These are phyloP conservation scores for Euthynnus affinis DNA, from an alignment of 2,797 vertebrate species.

Conservation along the genomic window DNA sequence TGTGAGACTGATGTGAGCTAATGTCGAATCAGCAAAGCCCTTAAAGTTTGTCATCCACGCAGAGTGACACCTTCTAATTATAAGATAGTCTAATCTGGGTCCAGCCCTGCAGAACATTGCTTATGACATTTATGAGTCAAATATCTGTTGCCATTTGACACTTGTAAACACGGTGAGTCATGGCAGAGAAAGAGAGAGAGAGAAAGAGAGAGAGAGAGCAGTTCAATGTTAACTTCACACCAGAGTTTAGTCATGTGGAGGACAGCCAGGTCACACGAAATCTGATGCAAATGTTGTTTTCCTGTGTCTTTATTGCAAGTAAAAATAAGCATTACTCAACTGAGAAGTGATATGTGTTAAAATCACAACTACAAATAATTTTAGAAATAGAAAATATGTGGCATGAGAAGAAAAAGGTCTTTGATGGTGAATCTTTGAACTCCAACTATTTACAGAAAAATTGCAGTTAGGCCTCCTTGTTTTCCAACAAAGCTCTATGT, in stretches of 20 bases:
- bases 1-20: neutral
- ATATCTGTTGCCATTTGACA: conserved; percentile 67
- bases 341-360: neutral
- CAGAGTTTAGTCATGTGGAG: conserved; percentile 17
- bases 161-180: conserved; percentile 79
- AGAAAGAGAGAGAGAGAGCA: neutral
- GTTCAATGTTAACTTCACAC: conserved; percentile 11
- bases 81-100: conserved; percentile 43
- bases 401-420: neutral
- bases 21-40: conserved; percentile 40
- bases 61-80: conserved; percentile 47
- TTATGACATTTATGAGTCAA: conserved; percentile 86
- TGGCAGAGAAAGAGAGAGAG: neutral
- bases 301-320: neutral
- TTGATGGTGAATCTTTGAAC: too few relatives aligned
- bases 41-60: conserved; percentile 33
- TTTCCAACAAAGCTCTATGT: neutral
- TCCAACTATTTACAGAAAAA: too few relatives aligned
- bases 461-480: neutral
- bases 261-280: neutral
- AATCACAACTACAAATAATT: neutral
- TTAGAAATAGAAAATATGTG: neutral
- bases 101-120: conserved; percentile 67
- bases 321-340: neutral
- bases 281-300: neutral